A percentile compares a stretch with the other conserved stretches of the same genome.
These are phyloP conservation scores for Pteronura brasiliensis DNA, from an alignment of 2,113 vertebrate genomes.

Conservation along the genomic window DNA sequence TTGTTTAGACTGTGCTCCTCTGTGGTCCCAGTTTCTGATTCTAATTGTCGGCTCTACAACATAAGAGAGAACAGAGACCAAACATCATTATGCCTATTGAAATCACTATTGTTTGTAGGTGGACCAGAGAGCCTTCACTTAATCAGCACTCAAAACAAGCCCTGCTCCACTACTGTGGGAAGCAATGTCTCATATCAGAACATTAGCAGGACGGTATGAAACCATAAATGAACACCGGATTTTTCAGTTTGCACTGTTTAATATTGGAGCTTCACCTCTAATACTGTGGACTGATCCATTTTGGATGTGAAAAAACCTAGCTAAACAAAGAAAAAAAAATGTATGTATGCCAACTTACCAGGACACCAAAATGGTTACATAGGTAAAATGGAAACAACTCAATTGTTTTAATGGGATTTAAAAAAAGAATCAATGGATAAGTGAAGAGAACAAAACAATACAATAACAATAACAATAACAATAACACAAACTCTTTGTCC, in stretches of 20 bases:
- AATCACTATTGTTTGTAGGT: not conserved
- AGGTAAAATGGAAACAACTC: constrained; percentile 9
- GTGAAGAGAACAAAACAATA: constrained; percentile 8
- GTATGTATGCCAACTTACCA: not conserved
- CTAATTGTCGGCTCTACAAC: constrained; percentile 94
- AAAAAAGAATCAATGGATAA: constrained; percentile 7
- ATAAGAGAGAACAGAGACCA: constrained; percentile 30
- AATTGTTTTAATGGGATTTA: constrained; percentile 17
- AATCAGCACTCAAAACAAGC: not conserved
- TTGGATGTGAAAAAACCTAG: not conserved
- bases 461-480: not conserved
- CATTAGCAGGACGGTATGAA: not conserved
- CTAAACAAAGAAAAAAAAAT: not conserved
- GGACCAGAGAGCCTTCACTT: constrained; percentile 4
- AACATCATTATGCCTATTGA: not conserved
- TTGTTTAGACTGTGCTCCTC: constrained; percentile 99
- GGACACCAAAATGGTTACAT: not conserved
- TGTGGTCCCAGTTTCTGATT: constrained; percentile 94
- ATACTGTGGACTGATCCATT: not conserved
- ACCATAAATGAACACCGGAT: not conserved
- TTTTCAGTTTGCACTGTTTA: not conserved
- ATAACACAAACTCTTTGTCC: not conserved
- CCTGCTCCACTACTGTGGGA: not conserved
- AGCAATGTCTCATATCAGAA: not conserved
- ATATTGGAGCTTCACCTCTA: not conserved